phyloP scores from a whole-genome alignment of 2,797 vertebrate genomes.

The Eulemur rubriventer region DNA sequence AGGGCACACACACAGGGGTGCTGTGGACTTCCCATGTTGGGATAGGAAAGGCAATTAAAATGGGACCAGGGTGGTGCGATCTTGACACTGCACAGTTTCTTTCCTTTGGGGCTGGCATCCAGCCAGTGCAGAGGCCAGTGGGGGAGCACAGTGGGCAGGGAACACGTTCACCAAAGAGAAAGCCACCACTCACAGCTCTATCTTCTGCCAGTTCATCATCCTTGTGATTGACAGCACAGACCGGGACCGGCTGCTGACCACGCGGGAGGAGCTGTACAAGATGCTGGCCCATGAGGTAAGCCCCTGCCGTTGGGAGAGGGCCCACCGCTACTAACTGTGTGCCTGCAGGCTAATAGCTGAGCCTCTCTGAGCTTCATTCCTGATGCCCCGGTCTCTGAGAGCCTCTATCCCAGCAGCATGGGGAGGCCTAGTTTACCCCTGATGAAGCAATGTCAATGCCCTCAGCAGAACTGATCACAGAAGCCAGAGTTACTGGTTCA shows the following conservation, averaged over 20 bases:
- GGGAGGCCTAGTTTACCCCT: neutral
- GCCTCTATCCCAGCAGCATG: neutral
- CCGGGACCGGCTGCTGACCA: slow-evolving; percentile 88
- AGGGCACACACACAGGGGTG: neutral
- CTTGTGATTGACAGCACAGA: slow-evolving; percentile 94
- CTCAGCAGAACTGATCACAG: neutral
- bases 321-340: neutral
- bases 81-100: neutral
- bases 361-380: slow-evolving; percentile 6
- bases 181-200: neutral
- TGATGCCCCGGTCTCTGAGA: neutral
- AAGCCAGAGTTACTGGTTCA: neutral
- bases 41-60: neutral
- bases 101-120: neutral
- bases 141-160: neutral
- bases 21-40: neutral
- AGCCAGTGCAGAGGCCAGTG: neutral
- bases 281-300: slow-evolving; percentile 93
- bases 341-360: neutral
- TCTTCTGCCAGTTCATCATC: slow-evolving; percentile 89
- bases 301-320: neutral
- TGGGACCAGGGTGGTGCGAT: neutral
- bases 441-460: neutral
- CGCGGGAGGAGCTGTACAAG: slow-evolving; percentile 89
- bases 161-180: neutral